Evolutionary conservation across 2,888 invertebrate species (phyloP), one percentile per base, ranked within the genome.

Genomic region (Lagria hirta): DNA sequence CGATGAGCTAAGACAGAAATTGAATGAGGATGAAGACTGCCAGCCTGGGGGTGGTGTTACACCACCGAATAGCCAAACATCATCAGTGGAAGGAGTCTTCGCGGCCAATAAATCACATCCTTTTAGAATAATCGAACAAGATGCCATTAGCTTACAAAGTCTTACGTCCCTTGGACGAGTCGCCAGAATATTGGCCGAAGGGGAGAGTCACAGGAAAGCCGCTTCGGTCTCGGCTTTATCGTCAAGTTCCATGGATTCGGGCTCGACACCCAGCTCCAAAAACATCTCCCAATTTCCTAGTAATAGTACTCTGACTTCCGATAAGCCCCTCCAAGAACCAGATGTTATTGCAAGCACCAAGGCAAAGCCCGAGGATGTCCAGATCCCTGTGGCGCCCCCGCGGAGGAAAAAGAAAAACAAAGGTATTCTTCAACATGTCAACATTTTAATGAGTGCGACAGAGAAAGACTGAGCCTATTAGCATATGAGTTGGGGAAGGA

Each of bases 261-360:
- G 62, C 42, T 71, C 71, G 6, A 69, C 71, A 7, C 68, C 69
- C 23, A 71, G 70, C 45, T 70, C 70, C 7, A 68, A 68, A 48
- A 66, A 66, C 17, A 53, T 58, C 11, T 66, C 68, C 3, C 63
- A 70, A 38, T 69, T 62, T 59, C 70, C 70, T 2, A 72, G 70
- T 53, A 70, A 66, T 20, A 64, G 64, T 15, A 61, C 62, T 30
- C 21, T 36, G 10, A 34, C 42, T 13, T 38, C 46, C 16, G 59
- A 59, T 17, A 59, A 57, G 51, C 75, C 76, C 29, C 75, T 82
- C 67, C 83, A 83, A 65, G 93, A 93, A 71, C 94, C 94, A 2
- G 94, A 95, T 73, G 90, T 94, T 62, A 91, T 94, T 58, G 90
- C 91, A 43, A 94, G 93, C 73, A 90, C 93, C 50, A 94, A 93